A percentile compares a stretch with the other conserved stretches of the same genome.
These are phyloP conservation scores for Saguinus imperator DNA, from an alignment of 2,113 vertebrate genomes.

Conservation along the genomic window DNA sequence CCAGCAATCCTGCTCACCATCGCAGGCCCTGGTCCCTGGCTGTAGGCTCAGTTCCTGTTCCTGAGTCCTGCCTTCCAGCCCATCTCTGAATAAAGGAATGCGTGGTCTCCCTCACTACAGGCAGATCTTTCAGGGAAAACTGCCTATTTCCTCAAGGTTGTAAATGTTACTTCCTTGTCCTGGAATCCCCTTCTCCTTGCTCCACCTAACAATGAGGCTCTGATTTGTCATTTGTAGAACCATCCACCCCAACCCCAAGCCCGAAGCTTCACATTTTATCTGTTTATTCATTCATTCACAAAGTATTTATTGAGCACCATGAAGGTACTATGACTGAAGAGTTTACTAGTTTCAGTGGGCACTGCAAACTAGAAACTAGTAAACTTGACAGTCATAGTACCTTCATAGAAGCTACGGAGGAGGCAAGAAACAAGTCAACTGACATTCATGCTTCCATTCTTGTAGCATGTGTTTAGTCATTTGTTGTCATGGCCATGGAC, in stretches of 20 bases:
- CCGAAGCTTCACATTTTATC: background rate
- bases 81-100: background rate
- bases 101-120: background rate
- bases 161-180: background rate
- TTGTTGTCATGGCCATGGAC: background rate
- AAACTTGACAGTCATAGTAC: background rate
- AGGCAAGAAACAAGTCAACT: background rate
- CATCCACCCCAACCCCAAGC: background rate
- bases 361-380: background rate
- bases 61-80: background rate
- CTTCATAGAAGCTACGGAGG: background rate
- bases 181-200: background rate
- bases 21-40: background rate
- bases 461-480: background rate
- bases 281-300: background rate
- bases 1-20: background rate
- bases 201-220: background rate
- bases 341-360: too few species aligned
- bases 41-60: background rate
- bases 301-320: background rate
- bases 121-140: background rate
- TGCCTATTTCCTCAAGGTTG: background rate
- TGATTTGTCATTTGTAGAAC: background rate
- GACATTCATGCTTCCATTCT: background rate
- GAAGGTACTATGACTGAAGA: too few species aligned